Evolutionary conservation across 2,888 invertebrate species (phyloP).

Genomic region (Sesia bembeciformis): DNA sequence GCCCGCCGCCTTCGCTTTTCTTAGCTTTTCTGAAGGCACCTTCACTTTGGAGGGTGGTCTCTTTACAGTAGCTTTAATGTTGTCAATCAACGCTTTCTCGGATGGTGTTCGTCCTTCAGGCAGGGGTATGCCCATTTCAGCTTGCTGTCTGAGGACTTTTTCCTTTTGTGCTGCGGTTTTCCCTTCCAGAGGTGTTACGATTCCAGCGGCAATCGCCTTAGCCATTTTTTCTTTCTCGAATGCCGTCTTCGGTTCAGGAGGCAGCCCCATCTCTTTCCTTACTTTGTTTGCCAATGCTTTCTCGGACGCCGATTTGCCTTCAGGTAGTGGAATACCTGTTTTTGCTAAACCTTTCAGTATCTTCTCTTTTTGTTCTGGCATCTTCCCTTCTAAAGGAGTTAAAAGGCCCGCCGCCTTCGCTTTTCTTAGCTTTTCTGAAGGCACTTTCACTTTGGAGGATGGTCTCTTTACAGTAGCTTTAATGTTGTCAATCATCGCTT

Average conservation of each 20-base stretch:
- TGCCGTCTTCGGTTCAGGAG: slow-evolving; percentile 20
- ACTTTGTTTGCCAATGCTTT: slow-evolving; percentile 16
- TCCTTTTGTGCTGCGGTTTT: slow-evolving; percentile 11
- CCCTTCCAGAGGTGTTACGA: slow-evolving; percentile 11
- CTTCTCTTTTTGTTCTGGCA: slow-evolving; percentile 14
- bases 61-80: slow-evolving; percentile 8
- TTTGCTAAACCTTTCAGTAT: slow-evolving; percentile 17
- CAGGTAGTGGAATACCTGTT: slow-evolving; percentile 16
- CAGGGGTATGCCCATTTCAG: slow-evolving; percentile 7
- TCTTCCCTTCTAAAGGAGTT: slow-evolving; percentile 14
- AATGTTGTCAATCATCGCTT: slow-evolving; percentile 16
- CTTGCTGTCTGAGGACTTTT: slow-evolving; percentile 9
- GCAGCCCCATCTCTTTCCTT: slow-evolving; percentile 13
- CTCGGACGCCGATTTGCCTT: slow-evolving; percentile 19
- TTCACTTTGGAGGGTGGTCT: slow-evolving; percentile 12
- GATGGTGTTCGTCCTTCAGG: slow-evolving; percentile 11
- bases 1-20: slow-evolving; percentile 22
- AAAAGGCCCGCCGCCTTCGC: slow-evolving; percentile 19
- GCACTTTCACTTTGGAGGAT: slow-evolving; percentile 2
- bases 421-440: slow-evolving; percentile 16
- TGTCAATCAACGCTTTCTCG: slow-evolving; percentile 12
- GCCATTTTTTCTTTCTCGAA: slow-evolving; percentile 11
- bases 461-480: slow-evolving; percentile 2
- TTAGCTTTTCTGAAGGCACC: slow-evolving; percentile 15
- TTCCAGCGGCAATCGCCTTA: slow-evolving; percentile 14